Conservation (phyloP, 2,797 vertebrate genomes). For the Balearica regulorum region DNA sequence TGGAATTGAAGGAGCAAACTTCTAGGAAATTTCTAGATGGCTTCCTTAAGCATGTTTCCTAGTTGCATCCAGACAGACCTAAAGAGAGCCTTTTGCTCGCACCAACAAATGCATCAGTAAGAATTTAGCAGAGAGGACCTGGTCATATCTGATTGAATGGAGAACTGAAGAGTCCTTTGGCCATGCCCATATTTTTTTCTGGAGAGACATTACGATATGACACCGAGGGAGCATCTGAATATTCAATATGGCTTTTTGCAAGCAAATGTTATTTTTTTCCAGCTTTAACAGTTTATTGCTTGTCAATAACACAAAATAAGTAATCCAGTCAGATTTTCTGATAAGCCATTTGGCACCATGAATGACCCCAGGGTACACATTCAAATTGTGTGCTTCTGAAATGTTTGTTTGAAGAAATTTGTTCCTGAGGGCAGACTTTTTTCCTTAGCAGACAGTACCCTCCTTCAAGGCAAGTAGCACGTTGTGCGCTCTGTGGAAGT, state of each 20-base stretch:
- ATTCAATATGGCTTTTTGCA: not conserved
- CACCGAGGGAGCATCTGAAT: not conserved
- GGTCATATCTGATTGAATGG: not conserved
- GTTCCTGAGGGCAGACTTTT: not conserved
- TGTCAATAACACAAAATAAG: not conserved
- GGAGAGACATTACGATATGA: not conserved
- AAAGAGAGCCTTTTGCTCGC: not conserved
- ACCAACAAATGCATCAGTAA: not conserved
- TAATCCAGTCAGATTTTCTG: not conserved
- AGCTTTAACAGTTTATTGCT: not conserved
- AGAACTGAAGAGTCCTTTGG: not conserved
- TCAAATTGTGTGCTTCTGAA: not conserved
- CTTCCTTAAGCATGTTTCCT: not conserved
- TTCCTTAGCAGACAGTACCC: not conserved
- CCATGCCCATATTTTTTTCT: not conserved
- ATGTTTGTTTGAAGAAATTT: not conserved
- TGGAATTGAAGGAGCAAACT: not conserved
- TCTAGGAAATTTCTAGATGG: not conserved
- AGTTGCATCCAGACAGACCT: not conserved
- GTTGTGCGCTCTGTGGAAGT: not conserved
- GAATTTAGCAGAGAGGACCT: not conserved
- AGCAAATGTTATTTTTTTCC: not conserved
- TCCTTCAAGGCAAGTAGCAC: not conserved
- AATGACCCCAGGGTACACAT: not conserved
- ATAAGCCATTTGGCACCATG: fast-evolving